These are phyloP conservation scores for Seriola rivoliana DNA, from an alignment of 2,113 vertebrate species.

Conservation along the genomic window DNA sequence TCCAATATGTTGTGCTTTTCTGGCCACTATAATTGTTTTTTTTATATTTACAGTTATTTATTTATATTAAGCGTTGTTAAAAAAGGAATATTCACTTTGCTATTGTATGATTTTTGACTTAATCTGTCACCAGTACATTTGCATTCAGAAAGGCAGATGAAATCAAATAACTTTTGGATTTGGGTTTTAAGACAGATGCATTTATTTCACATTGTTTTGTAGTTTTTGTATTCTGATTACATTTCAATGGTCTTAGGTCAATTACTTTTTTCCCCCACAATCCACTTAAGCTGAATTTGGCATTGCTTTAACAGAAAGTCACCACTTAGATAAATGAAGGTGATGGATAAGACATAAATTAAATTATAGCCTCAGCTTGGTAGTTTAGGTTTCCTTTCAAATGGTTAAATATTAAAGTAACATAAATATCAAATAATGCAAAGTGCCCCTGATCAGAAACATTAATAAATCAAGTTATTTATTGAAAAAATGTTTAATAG, in stretches of 20 bases:
- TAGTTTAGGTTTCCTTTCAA: background rate
- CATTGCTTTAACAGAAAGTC: slow-evolving; percentile 7
- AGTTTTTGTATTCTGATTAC: background rate
- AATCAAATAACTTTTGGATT: no score
- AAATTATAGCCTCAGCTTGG: background rate
- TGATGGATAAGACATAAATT: background rate
- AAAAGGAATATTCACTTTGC: no score
- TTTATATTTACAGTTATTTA: background rate
- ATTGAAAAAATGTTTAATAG: background rate
- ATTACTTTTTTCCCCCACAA: background rate
- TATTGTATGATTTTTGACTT: background rate
- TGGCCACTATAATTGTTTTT: background rate
- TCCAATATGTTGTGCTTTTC: background rate
- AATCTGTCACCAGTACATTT: background rate
- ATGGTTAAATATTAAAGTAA: background rate
- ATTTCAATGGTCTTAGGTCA: slow-evolving; percentile 13
- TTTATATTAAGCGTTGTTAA: no score
- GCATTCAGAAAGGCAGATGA: no score
- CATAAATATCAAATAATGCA: background rate
- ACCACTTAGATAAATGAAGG: slow-evolving; percentile 15
- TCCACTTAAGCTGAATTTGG: background rate
- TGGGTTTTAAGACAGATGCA: no score
- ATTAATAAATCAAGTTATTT: background rate
- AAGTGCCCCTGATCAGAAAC: background rate
- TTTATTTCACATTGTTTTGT: background rate